Conservation (phyloP, 2,888 invertebrate species). For the Cephus pulcher region DNA sequence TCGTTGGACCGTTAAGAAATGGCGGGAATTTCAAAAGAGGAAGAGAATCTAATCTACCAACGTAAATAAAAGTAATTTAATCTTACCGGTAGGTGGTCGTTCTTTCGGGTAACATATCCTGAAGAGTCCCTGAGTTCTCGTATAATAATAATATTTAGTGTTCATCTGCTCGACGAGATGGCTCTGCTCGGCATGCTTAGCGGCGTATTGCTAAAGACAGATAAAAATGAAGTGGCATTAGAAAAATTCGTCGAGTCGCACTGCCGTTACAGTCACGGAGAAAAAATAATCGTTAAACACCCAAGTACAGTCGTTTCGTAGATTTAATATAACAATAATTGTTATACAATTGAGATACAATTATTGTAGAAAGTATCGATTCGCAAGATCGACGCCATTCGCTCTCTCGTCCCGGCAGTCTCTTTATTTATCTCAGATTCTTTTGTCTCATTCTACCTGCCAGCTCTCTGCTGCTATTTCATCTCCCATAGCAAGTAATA, state of each 20-base stretch:
- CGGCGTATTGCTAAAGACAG: constrained; percentile 77
- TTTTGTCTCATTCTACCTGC: neutral
- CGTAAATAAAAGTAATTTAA: constrained; percentile 6
- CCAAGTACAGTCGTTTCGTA: neutral
- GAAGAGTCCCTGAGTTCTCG: constrained; percentile 93
- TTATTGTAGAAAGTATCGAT: neutral
- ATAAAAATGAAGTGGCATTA: constrained; percentile 19
- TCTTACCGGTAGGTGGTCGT: constrained; percentile 83
- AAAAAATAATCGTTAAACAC: neutral
- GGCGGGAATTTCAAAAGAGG: neutral
- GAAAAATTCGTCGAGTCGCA: neutral
- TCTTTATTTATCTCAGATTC: too few species aligned
- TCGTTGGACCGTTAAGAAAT: neutral
- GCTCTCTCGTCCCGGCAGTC: neutral
- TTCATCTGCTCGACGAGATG: constrained; percentile 83
- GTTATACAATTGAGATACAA: too few species aligned
- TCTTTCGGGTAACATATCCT: constrained; percentile 95
- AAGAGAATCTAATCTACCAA: neutral
- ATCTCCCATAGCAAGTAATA: neutral
- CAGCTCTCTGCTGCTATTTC: neutral
- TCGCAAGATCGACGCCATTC: neutral
- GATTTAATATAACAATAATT: neutral
- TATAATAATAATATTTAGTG: constrained; percentile 88
- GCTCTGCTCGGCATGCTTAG: constrained; percentile 78
- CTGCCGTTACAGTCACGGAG: neutral